phyloP scores from a whole-genome alignment of 2,797 vertebrate species.

The Linurgus olivaceus region DNA sequence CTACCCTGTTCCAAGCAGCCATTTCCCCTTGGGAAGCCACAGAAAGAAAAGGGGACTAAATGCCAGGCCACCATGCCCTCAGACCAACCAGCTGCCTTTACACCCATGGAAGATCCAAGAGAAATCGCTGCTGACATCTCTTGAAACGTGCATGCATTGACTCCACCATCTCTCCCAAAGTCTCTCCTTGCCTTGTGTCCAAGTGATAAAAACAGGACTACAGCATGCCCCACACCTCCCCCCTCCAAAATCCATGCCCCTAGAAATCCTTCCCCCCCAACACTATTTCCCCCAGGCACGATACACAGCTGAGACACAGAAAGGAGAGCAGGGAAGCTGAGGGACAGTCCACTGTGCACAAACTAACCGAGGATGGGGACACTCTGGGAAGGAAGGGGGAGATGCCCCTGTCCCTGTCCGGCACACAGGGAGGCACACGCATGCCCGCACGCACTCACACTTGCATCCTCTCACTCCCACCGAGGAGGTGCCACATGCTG shows the following conservation, averaged over 20 bases:
- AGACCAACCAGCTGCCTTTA: background rate
- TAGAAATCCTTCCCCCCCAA: constrained; percentile 12
- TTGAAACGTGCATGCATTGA: background rate
- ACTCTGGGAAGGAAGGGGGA: constrained; percentile 37
- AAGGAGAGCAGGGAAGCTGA: constrained; percentile 63
- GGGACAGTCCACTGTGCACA: constrained; percentile 49
- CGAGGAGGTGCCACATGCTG: constrained; percentile 46
- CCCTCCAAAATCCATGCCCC: background rate
- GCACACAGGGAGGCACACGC: background rate
- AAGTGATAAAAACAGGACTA: background rate
- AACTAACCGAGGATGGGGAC: constrained; percentile 1
- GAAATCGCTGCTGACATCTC: background rate
- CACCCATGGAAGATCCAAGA: background rate
- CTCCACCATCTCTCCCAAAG: background rate
- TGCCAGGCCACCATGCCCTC: background rate
- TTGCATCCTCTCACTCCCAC: background rate
- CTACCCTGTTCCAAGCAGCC: background rate
- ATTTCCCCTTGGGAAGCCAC: background rate
- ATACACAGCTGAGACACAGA: constrained; percentile 54
- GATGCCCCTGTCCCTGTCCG: constrained; percentile 21
- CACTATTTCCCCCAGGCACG: background rate
- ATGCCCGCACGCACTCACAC: background rate
- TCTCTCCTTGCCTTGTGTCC: background rate
- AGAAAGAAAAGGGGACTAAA: background rate
- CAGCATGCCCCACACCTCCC: background rate